Conservation (phyloP, 2,113 vertebrate species). For the Ciconia boyciana region DNA sequence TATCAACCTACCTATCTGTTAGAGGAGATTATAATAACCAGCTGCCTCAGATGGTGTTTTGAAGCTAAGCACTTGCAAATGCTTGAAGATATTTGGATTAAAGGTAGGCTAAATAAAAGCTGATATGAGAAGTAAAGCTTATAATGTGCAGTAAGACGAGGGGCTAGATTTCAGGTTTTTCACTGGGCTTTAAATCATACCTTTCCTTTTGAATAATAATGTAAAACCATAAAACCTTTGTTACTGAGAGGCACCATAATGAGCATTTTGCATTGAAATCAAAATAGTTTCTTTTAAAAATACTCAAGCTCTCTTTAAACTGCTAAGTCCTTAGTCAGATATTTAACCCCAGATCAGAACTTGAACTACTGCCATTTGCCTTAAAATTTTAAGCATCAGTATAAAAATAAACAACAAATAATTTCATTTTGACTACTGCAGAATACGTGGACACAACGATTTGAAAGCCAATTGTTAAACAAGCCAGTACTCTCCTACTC, state of each 20-base stretch:
- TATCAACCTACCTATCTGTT: not conserved
- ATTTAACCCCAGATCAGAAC: not conserved
- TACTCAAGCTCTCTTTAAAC: not conserved
- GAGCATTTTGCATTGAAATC: not conserved
- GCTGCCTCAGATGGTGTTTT: not conserved
- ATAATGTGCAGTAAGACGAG: not conserved
- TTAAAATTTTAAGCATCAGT: not conserved
- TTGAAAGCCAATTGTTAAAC: conserved; percentile 23
- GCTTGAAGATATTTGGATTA: not conserved
- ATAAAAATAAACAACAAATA: not conserved
- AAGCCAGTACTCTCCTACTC: conserved; percentile 20
- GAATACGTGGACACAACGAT: conserved; percentile 1
- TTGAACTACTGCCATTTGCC: not conserved
- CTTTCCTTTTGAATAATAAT: not conserved
- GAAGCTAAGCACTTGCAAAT: not conserved
- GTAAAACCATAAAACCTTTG: not conserved
- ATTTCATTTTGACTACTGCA: conserved; percentile 8
- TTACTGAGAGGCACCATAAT: not conserved
- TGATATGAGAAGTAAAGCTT: not conserved
- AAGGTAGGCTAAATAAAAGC: not conserved
- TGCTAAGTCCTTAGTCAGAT: not conserved
- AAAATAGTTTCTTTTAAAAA: not conserved
- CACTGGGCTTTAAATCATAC: not conserved
- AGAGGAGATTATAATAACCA: not conserved
- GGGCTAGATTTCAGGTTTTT: not conserved